Evolutionary conservation across 2,888 invertebrate species (phyloP).

Genomic region (Scelioninae gen. 1): DNA sequence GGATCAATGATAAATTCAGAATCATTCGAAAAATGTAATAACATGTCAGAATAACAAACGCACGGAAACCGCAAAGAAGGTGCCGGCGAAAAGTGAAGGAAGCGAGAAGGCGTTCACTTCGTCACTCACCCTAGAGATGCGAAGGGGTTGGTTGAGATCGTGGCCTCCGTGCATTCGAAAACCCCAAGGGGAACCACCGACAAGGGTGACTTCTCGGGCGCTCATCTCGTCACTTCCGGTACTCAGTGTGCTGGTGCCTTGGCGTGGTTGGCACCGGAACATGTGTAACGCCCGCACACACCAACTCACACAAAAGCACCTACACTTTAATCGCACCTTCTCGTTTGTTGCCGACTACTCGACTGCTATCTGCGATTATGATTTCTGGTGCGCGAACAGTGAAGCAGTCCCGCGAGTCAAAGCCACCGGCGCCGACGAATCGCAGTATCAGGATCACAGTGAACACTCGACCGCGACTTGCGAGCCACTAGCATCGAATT

Average conservation of each 20-base stretch:
- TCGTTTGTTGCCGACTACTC: no score
- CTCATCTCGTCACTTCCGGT: constrained; percentile 86
- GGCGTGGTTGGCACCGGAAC: constrained; percentile 39
- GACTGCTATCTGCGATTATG: no score
- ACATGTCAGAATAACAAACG: neutral
- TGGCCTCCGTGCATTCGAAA: constrained; percentile 94
- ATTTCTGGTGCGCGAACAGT: constrained; percentile 8
- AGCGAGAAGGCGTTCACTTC: constrained; percentile 42
- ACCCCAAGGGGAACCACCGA: constrained; percentile 95
- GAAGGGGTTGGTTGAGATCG: constrained; percentile 91
- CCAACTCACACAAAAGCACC: constrained; percentile 32
- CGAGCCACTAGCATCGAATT: constrained; percentile 80
- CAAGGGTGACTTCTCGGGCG: constrained; percentile 89
- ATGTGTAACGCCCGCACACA: constrained; percentile 35
- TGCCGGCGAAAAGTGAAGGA: constrained; percentile 10
- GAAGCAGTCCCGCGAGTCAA: constrained; percentile 20
- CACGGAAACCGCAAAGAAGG: constrained; percentile 27
- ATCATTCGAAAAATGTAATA: no score
- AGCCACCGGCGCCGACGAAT: constrained; percentile 54
- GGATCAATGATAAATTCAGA: no score
- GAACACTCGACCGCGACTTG: constrained; percentile 79
- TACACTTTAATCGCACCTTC: constrained; percentile 18
- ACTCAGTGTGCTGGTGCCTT: constrained; percentile 37
- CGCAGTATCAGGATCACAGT: constrained; percentile 72
- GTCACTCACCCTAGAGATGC: constrained; percentile 91